Evolutionary conservation across 2,797 vertebrate species (phyloP), one percentile per base, ranked within the genome.

Genomic region (Crocodylus rhombifer): DNA sequence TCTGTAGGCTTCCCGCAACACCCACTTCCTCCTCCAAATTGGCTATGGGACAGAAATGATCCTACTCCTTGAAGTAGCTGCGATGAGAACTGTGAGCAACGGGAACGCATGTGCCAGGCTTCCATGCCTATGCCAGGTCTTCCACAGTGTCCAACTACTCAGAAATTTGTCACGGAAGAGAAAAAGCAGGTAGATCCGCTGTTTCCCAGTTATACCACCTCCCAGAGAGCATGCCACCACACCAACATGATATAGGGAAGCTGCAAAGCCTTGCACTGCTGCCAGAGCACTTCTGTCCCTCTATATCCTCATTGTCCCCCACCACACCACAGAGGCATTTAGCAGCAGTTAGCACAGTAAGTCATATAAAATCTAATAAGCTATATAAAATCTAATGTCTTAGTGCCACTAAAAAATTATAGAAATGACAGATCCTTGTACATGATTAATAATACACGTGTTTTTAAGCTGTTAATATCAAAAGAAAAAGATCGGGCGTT

Each of bases 401-500:
- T 21, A 20, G n/a, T 15, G 3, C 0, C 16, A 7, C 15, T 21
- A 61, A 28, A 14, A 51, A 80, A 57, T 14, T 2, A 63, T 30
- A 91, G 58, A 17, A 25, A 13, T 14, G 30, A 63, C 87, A 85
- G 87, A 92, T 69, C 30, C 63, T 51, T 81, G 36, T 58, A 42
- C 56, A 16, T 71, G 30, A 3, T 0, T 10, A 4, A 42, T 67
- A 80, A 80, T 1, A 79, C 12, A 65, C 5, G 6, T 58, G 28
- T n/a, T 80, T 93, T 88, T 55, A 18, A 73, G 60, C 11, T 33
- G 30, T 62, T 93, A 88, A 3, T 77, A 80, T 77, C 90, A 88
- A 81, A 87, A 2, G 30, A 21, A 60, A 96, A 88, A 86, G 64
- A 80, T 80, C 62, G 17, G 1, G 13, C 18, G 84, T 33, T 69